Conservation (phyloP, 53 echinoderm and acorn worm genomes). For the Patiria pectinifera region DNA sequence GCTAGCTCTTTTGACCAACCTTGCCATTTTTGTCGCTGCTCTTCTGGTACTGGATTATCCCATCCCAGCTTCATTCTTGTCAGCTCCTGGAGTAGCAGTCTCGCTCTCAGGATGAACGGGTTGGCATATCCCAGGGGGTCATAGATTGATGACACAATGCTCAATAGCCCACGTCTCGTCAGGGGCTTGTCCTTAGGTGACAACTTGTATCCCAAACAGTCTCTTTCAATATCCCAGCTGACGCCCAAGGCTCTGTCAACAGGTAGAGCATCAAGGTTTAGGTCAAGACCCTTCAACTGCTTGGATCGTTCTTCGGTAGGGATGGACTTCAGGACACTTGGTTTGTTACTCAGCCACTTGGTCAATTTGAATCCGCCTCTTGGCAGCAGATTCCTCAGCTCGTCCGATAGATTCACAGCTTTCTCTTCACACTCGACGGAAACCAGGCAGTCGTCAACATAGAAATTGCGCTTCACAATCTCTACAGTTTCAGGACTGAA, state of each 20-base stretch:
- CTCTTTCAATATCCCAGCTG: too few species aligned
- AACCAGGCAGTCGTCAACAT: constrained; percentile 79
- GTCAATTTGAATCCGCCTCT: too few species aligned
- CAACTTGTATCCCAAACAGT: too few species aligned
- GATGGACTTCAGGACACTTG: too few species aligned
- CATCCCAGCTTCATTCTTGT: constrained; percentile 66
- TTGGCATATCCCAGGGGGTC: constrained; percentile 72
- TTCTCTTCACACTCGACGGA: constrained; percentile 62
- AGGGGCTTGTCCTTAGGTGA: too few species aligned
- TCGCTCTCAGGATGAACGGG: constrained; percentile 72
- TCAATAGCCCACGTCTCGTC: constrained; percentile 73
- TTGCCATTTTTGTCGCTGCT: constrained; percentile 56
- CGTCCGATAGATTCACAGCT: too few species aligned
- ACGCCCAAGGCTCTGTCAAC: too few species aligned
- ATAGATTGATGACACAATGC: constrained; percentile 68
- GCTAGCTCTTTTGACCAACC: constrained; percentile 69
- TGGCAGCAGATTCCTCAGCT: too few species aligned
- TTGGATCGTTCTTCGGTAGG: too few species aligned
- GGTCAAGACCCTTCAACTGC: too few species aligned
- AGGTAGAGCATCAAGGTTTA: too few species aligned
- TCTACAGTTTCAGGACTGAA: constrained; percentile 35
- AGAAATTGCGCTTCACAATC: constrained; percentile 67
- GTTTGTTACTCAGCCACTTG: too few species aligned
- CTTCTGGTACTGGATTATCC: constrained; percentile 71
- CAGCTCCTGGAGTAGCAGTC: constrained; percentile 70